Evolutionary conservation across 1,140 invertebrate genomes (phyloP), one percentile per base, ranked within the genome.

Genomic region (Drosophila melanica): DNA sequence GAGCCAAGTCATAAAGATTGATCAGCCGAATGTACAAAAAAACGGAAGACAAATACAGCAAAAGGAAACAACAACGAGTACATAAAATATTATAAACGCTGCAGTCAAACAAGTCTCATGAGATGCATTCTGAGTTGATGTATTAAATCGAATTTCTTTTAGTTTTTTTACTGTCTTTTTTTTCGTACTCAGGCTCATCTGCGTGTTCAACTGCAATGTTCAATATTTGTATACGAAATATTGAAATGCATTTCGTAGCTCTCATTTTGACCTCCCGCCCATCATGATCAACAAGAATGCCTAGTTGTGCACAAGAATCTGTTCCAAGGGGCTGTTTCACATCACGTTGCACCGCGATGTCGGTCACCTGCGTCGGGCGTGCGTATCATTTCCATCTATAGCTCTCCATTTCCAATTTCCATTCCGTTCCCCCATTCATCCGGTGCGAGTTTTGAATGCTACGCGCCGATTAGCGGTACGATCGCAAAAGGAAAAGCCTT

Each of bases 361-460:
- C 67, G 81, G 82, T 86, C 81, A 86, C 81, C 81, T 87, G 81
- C 82, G 71, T 53, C 51, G 72, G 81, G 78, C 81, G 75, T 78
- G 82, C 79, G 67, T 85, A 77, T 59, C 68, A 68, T 51, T 66
- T 66, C 14, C 62, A 70, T 51, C 58, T 23, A 50, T 68, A 57
- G 48, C 55, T 63, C 55, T 63, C 33, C 65, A 41, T 20, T 18
- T 47, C 18, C 59, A 20, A 11, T 39, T 59, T 45, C 47, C 74
- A 55, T 75, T 54, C 35, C 59, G 68, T 53, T 20, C 30, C 48
- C 45, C 53, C 50, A 63, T 65, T 73, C 65, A 77, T 75, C 44
- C 55, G 63, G 63, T 68, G 60, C 30, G 11, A 6, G 27, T 12
- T 10, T 18, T 47, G 10, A 39, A 8, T 11, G 62, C 16, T 53